Base-by-base conservation (phyloP, 2,888 invertebrate genomes). In the Drosophila diplacantha region DNA sequence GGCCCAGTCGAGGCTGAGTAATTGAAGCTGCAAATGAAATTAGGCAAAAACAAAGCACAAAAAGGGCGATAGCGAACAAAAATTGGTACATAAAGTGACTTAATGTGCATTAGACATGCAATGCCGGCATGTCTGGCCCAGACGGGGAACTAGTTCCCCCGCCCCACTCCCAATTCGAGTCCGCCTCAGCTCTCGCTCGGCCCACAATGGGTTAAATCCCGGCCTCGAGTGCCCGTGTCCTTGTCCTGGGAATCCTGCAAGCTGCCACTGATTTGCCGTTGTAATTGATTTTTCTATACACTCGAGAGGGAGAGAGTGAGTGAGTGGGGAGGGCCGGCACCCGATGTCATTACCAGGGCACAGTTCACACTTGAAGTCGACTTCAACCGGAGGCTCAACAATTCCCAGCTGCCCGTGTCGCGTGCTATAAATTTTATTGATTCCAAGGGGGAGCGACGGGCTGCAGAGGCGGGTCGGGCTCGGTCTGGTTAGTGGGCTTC, bases 361-460 rank as follows among this genome's bases (percentile, higher is more conserved):
- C 74, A 66, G 76, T 78, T 78, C 81, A 74, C 77, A 78, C 77
- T 77, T 72, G 39, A 82, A 76, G 63, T 76, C 80, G 77, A 77
- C 81, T 77, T 77, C 83, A 77, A 5, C 34, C 50, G 37, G 41
- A 37, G 77, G 83, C 83, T 81, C 83, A 78, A 83, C 78, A 77
- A 83, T 74, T 77, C 71, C 64, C 81, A 78, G 73, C 81, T 74
- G 83, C 71, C 69, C 35, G 63, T 22, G 50, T 62, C 69, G 78
- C 81, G 83, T 78, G 78, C 78, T 83, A 83, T 73, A 77, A 81
- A 83, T 78, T 81, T 81, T 83, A 79, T 79, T 69, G 78, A 79
- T 83, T 73, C 49, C 44, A 31, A 29, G 8, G 44, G 59, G 20
- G 22, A 18, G 20, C 9, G 3, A 8, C 8, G 35, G 35, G 20